phyloP scores from a whole-genome alignment of 2,888 invertebrate species.

The Camponotus fellah region DNA sequence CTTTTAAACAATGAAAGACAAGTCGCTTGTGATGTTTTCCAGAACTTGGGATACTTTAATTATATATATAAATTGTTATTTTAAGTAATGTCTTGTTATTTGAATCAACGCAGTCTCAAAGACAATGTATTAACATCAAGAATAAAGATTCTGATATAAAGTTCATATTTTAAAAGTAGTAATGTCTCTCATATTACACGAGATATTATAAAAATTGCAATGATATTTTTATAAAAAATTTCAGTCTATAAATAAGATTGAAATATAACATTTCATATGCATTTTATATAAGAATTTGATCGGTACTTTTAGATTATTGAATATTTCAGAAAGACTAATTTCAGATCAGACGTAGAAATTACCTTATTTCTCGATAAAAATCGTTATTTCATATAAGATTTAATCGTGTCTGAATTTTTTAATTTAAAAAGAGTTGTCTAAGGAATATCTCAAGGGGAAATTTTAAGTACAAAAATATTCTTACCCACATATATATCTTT shows the following conservation, averaged over 20 bases:
- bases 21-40: slow-evolving; percentile 9
- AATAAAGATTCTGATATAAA: neutral
- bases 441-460: too few relatives aligned
- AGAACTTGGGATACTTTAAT: slow-evolving; percentile 22
- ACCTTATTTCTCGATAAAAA: neutral
- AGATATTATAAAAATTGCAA: neutral
- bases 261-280: too few relatives aligned
- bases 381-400: neutral
- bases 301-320: neutral
- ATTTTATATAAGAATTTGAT: neutral
- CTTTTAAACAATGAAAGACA: neutral
- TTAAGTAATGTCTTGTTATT: neutral
- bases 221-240: neutral
- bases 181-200: neutral
- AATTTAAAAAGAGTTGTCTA: too few relatives aligned
- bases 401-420: neutral
- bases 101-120: neutral
- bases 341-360: too few relatives aligned
- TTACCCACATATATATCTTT: neutral
- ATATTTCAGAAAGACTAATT: too few relatives aligned
- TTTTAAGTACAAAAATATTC: neutral
- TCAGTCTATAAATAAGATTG: too few relatives aligned
- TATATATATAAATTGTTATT: slow-evolving; percentile 26
- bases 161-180: neutral
- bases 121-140: neutral